These are phyloP conservation scores for Noctilio leporinus DNA, from an alignment of 2,113 vertebrate genomes.

Conservation along the genomic window DNA sequence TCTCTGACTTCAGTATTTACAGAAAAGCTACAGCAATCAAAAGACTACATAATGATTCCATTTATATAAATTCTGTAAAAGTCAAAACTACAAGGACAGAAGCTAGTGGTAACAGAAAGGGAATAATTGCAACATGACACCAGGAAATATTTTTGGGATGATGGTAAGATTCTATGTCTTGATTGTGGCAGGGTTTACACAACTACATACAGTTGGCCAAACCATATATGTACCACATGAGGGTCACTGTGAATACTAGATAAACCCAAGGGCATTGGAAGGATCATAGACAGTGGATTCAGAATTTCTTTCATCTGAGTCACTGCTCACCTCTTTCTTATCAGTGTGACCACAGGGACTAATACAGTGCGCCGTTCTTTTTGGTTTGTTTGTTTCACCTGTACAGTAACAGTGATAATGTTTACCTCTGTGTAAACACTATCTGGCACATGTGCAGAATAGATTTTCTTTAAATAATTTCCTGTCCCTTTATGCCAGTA, in stretches of 20 bases:
- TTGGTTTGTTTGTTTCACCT: background rate
- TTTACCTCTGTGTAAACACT: background rate
- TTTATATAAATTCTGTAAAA: background rate
- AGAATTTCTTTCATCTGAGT: background rate
- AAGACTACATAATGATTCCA: background rate
- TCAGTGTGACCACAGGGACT: background rate
- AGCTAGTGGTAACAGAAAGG: fast-evolving
- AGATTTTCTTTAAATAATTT: too few relatives aligned
- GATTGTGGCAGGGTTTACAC: background rate
- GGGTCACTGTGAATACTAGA: background rate
- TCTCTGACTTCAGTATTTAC: background rate
- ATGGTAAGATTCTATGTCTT: background rate
- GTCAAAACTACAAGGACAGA: background rate
- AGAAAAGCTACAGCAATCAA: background rate
- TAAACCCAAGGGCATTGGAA: background rate
- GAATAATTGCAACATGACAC: background rate
- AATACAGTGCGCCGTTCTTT: background rate
- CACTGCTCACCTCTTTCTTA: background rate
- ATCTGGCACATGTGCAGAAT: background rate
- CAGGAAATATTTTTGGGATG: background rate
- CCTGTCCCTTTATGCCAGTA: background rate
- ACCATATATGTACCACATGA: background rate
- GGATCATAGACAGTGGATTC: background rate
- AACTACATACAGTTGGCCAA: background rate
- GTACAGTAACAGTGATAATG: background rate